Conservation (phyloP, 1,140 invertebrate species). For the Zaprionus nigranus region DNA sequence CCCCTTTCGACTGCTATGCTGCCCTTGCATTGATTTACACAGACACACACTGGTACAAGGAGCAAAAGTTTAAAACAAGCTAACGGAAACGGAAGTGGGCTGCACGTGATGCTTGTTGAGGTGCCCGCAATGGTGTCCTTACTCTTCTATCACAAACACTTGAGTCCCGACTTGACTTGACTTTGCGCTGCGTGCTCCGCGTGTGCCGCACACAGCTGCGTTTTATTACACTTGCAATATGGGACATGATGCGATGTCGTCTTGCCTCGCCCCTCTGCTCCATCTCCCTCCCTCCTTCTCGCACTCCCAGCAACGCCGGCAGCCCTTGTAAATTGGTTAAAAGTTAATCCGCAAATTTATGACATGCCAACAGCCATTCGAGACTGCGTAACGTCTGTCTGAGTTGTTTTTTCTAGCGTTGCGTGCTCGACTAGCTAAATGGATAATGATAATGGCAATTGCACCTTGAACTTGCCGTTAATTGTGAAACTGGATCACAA, state of each 20-base stretch:
- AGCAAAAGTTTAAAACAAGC: conserved; percentile 77
- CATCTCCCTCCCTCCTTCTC: conserved; percentile 16
- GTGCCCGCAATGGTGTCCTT: conserved; percentile 63
- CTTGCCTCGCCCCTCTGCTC: conserved; percentile 23
- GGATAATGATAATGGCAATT: conserved; percentile 78
- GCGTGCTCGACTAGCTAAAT: conserved; percentile 71
- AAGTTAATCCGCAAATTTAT: conserved; percentile 82
- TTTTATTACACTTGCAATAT: conserved; percentile 82
- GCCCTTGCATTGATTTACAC: conserved; percentile 74
- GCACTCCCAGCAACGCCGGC: neutral
- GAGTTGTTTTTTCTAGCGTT: conserved; percentile 31
- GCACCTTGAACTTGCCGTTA: conserved; percentile 74
- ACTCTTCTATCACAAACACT: conserved; percentile 50
- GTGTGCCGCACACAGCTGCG: conserved; percentile 64
- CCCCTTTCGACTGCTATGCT: neutral
- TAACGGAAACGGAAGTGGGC: conserved; percentile 80
- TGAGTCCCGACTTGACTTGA: conserved; percentile 45
- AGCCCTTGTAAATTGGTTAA: conserved; percentile 79
- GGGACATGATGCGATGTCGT: conserved; percentile 65
- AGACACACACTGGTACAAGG: conserved; percentile 8
- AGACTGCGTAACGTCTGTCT: conserved; percentile 50
- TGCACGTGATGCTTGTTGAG: conserved; percentile 81
- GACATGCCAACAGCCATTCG: conserved; percentile 79
- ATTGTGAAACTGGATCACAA: conserved; percentile 35
- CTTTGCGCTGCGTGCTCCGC: conserved; percentile 20